Conservation (phyloP, 2,888 invertebrate genomes). For the Yponomeuta malinellus region DNA sequence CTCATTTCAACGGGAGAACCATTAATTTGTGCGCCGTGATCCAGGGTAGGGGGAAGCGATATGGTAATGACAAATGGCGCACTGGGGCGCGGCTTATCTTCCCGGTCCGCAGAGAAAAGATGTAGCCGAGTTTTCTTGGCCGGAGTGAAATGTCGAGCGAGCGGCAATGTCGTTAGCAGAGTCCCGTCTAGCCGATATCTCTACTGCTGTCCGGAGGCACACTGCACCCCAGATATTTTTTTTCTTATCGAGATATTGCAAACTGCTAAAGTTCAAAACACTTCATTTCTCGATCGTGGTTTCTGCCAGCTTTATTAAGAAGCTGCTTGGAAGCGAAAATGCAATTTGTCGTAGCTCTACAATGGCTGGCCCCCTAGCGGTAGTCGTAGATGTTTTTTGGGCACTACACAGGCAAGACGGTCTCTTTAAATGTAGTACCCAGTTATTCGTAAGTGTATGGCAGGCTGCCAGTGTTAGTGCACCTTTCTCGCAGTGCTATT, state of each 20-base stretch:
- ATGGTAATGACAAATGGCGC: conserved; percentile 57
- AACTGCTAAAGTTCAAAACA: conserved; percentile 30
- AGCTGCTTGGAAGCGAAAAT: background rate
- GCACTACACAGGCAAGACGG: background rate
- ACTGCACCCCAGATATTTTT: conserved; percentile 42
- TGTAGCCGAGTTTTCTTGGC: conserved; percentile 44
- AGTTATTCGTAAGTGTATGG: conserved; percentile 27
- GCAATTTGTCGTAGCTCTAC: background rate
- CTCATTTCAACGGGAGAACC: conserved; percentile 22
- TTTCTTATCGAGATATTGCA: conserved; percentile 30
- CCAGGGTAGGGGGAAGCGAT: conserved; percentile 34
- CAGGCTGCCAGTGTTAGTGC: conserved; percentile 43
- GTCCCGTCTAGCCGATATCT: conserved; percentile 48
- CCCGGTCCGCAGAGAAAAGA: conserved; percentile 43
- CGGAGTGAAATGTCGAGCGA: conserved; percentile 43
- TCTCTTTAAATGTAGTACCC: conserved; percentile 10
- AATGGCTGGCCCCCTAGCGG: background rate
- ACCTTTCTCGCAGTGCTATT: conserved; percentile 37
- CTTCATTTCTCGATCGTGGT: conserved; percentile 21
- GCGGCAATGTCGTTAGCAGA: conserved; percentile 42
- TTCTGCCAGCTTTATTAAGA: background rate
- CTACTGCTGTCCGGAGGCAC: conserved; percentile 30
- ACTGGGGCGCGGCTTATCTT: conserved; percentile 47
- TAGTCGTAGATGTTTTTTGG: background rate
- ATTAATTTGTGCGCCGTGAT: conserved; percentile 36